Conservation (phyloP, 2,113 vertebrate genomes). For the Ornithorhynchus anatinus region DNA sequence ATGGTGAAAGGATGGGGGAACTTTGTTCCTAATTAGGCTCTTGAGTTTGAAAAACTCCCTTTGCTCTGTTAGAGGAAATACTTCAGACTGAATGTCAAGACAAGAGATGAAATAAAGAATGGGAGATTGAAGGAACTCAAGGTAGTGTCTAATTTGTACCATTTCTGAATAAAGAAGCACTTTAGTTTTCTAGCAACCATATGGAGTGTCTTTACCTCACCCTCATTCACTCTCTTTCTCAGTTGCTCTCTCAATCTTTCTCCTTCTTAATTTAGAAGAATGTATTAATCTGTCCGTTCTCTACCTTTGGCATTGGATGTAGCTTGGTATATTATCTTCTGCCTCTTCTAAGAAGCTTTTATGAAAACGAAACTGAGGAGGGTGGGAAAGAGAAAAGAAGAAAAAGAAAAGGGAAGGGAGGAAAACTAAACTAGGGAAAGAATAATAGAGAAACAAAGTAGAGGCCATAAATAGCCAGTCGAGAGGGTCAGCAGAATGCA, state of each 20-base stretch:
- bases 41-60: slow-evolving; percentile 73
- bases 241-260: background rate
- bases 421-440: slow-evolving; percentile 26
- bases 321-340: slow-evolving; percentile 35
- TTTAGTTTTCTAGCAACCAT: slow-evolving; percentile 16
- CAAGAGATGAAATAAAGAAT: slow-evolving; percentile 67
- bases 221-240: slow-evolving; percentile 35
- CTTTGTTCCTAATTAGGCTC: slow-evolving; percentile 77
- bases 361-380: slow-evolving; percentile 47
- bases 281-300: slow-evolving; percentile 49
- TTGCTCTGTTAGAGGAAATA: slow-evolving; percentile 70
- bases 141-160: slow-evolving; percentile 60
- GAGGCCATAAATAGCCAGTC: slow-evolving; percentile 2
- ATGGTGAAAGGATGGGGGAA: slow-evolving; percentile 70
- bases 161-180: slow-evolving; percentile 58
- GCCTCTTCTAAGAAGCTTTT: slow-evolving; percentile 23
- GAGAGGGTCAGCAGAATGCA: background rate
- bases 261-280: slow-evolving; percentile 27
- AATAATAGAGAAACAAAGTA: slow-evolving; percentile 8
- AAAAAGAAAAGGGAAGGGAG: slow-evolving; percentile 27
- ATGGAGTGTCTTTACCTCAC: slow-evolving; percentile 11
- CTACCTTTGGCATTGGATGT: slow-evolving; percentile 47
- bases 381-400: slow-evolving; percentile 35
- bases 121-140: slow-evolving; percentile 60
- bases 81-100: slow-evolving; percentile 70